These are phyloP conservation scores for Drosophila micromelanica DNA, from an alignment of 1,140 invertebrate species.

Conservation along the genomic window DNA sequence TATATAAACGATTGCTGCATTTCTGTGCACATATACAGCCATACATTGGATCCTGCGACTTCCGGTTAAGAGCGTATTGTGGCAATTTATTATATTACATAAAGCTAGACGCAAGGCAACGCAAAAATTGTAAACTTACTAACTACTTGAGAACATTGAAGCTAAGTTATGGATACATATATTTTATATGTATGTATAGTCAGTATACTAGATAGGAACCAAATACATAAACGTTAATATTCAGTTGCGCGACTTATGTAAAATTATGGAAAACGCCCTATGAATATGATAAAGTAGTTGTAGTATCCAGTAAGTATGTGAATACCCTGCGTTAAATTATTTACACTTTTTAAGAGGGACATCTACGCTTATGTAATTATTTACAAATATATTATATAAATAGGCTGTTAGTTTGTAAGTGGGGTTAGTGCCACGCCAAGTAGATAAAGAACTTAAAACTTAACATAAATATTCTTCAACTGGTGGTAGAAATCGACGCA, in stretches of 20 bases:
- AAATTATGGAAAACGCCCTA: constrained; percentile 16
- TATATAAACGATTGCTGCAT: constrained; percentile 30
- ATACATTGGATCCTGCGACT: neutral
- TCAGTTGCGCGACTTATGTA: constrained; percentile 15
- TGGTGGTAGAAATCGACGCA: constrained; percentile 51
- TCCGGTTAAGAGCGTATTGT: constrained; percentile 25
- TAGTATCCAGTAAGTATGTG: constrained; percentile 21
- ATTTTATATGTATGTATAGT: constrained; percentile 8
- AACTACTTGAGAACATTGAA: constrained; percentile 74
- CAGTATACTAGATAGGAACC: constrained; percentile 52
- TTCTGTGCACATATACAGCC: neutral
- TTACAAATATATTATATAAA: constrained; percentile 49
- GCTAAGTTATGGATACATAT: constrained; percentile 56
- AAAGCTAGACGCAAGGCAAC: constrained; percentile 72
- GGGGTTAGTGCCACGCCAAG: constrained; percentile 63
- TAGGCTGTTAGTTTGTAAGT: constrained; percentile 37
- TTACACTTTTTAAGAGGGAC: constrained; percentile 50
- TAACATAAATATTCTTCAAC: constrained; percentile 25
- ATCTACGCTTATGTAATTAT: constrained; percentile 59
- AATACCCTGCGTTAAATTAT: constrained; percentile 60
- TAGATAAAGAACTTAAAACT: constrained; percentile 53
- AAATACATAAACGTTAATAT: constrained; percentile 56
- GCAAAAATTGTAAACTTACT: constrained; percentile 69
- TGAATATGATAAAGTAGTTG: constrained; percentile 4
- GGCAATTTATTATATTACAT: constrained; percentile 22